Evolutionary conservation across 2,797 vertebrate genomes (phyloP), one percentile per base, ranked within the genome.

Genomic region (Pipistrellus pygmaeus): DNA sequence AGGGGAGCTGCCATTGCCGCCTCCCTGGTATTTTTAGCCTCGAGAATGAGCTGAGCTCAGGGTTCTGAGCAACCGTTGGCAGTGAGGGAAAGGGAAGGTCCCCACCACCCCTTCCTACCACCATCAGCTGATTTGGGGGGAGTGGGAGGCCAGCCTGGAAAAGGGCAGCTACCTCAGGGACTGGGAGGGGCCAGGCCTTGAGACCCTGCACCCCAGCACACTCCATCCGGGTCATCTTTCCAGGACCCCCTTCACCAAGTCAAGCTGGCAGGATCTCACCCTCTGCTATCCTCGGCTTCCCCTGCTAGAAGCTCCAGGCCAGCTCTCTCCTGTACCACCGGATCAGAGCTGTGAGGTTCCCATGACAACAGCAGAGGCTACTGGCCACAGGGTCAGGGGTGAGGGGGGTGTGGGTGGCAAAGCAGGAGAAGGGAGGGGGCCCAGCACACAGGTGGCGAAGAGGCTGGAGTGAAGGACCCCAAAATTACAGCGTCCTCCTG

Each of bases 31-130:
- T 97, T 97, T 97, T 97, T 97, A 97, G 96, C 95, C 82, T 92
- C 6, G 12, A 95, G 95, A 97, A 97, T 95, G 93, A 97, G 97
- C 97, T 97, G 97, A 97, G 97, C 97, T 97, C 97, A 97, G 97
- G 97, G 85, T 87, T 97, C 96, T 90, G 71, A 95, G 93, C 91
- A 95, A 90, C 93, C 80, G 94, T 93, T 20, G 2, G 85, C 91
- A 95, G 78, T 78, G 85, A 95, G 95, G 95, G 85, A 53, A 95
- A 94, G 32, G 93, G 14, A 84, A 76, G 91, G 75, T 41, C 32
- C 12, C 93, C 71, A 60, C 95, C 71, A 60, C 93, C 73, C 91
- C 53, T 91, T 96, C 86, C 94, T 97, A 86, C 95, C 91, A 88
- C 82, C 85, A 57, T 85, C 89, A 95, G 80, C 89, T n/a, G n/a